These are phyloP conservation scores for Rhysida immarginata DNA, from an alignment of 1,140 invertebrate genomes.

Conservation along the genomic window DNA sequence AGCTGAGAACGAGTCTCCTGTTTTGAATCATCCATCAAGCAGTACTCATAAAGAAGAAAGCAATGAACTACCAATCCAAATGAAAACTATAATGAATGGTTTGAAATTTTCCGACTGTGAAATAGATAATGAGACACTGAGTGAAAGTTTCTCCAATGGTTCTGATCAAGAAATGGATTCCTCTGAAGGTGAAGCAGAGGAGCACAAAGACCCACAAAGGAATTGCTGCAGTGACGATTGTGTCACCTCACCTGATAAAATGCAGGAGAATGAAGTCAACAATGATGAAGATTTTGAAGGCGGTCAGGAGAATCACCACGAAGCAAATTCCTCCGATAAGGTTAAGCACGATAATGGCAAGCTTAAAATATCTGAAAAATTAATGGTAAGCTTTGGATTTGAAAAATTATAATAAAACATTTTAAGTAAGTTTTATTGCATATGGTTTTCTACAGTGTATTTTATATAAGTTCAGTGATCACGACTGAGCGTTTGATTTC, in stretches of 20 bases:
- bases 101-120: not conserved
- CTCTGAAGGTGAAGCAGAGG: not conserved
- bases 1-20: too few species aligned
- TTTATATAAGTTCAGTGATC: too few species aligned
- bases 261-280: constrained; percentile 17
- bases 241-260: constrained; percentile 6
- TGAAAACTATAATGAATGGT: not conserved
- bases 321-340: too few species aligned
- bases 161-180: not conserved
- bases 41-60: not conserved
- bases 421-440: too few species aligned
- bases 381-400: too few species aligned
- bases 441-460: too few species aligned
- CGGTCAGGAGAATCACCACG: constrained; percentile 13
- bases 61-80: not conserved
- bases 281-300: constrained; percentile 16
- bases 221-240: not conserved
- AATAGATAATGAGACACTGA: not conserved
- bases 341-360: constrained; percentile 8
- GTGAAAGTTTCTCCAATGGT: not conserved
- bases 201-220: not conserved
- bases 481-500: too few species aligned
- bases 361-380: not conserved
- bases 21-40: not conserved
- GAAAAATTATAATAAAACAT: too few species aligned